Conservation (phyloP, 2,888 invertebrate species). For the Rhingia rostrata region DNA sequence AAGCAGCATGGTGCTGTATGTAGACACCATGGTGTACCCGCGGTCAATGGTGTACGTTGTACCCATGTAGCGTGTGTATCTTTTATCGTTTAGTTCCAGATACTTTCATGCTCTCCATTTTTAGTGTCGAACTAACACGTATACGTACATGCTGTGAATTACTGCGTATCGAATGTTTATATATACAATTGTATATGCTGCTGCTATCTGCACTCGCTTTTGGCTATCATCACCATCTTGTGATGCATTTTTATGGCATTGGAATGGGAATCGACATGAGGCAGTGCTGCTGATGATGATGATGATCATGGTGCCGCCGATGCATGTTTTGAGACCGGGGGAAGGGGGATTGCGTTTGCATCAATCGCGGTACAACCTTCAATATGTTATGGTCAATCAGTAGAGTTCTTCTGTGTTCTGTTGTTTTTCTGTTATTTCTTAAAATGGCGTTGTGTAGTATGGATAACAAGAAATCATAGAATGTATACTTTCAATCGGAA, state of each 20-base stretch:
- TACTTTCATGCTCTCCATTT: conserved; percentile 74
- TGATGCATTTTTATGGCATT: conserved; percentile 68
- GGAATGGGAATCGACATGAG: conserved; percentile 39
- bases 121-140: conserved; percentile 73
- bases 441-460: no score
- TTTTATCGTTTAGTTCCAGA: conserved; percentile 73
- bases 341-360: conserved; percentile 26
- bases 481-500: no score
- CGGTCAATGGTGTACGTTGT: conserved; percentile 23
- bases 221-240: conserved; percentile 72
- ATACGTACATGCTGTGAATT: conserved; percentile 73
- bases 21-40: conserved; percentile 29
- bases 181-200: conserved; percentile 18
- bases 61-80: conserved; percentile 31
- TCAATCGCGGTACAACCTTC: conserved; percentile 16
- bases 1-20: conserved; percentile 29
- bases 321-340: neutral
- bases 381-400: conserved; percentile 36
- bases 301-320: conserved; percentile 1
- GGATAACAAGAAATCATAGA: no score
- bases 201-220: conserved; percentile 50
- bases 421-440: no score
- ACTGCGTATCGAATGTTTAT: conserved; percentile 42
- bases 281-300: conserved; percentile 41
- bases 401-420: conserved; percentile 2